Evolutionary conservation across 2,888 invertebrate species (phyloP).

Genomic region (Drosophila bunnanda): DNA sequence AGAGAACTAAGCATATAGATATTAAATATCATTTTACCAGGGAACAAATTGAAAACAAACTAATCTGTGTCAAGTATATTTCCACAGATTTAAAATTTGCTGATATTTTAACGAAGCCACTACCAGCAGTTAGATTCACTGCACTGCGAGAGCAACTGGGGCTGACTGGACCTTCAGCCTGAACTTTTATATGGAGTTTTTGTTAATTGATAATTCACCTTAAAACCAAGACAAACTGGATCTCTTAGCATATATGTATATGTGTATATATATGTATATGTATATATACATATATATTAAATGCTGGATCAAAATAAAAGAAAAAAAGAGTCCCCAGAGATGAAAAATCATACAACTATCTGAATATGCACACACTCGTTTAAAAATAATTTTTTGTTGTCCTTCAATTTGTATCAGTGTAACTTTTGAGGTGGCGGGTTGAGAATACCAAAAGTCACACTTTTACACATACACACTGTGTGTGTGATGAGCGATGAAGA

Average conservation of each 20-base stretch:
- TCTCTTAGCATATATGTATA: slow-evolving; percentile 1
- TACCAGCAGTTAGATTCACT: slow-evolving; percentile 16
- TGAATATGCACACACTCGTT: slow-evolving; percentile 8
- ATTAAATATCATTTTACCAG: slow-evolving; percentile 43
- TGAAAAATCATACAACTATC: background rate
- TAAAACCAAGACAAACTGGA: slow-evolving; percentile 5
- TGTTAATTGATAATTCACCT: background rate
- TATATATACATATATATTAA: background rate
- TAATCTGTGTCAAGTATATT: slow-evolving; percentile 30
- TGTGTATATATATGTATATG: too few relatives aligned
- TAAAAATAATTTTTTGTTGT: background rate
- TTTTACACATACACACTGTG: background rate
- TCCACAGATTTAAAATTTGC: slow-evolving; percentile 13
- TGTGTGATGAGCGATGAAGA: background rate
- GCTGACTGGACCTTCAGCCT: background rate
- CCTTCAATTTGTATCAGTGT: background rate
- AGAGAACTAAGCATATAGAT: slow-evolving; percentile 16
- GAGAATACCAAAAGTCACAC: background rate
- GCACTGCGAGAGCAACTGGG: slow-evolving; percentile 13
- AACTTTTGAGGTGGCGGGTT: background rate
- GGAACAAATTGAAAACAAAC: slow-evolving; percentile 49
- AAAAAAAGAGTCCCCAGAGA: slow-evolving; percentile 1
- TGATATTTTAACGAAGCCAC: slow-evolving; percentile 10
- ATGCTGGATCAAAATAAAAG: background rate
- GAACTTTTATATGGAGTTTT: background rate